Evolutionary conservation across 2,113 vertebrate genomes (phyloP).

Genomic region (Zapus hudsonius): DNA sequence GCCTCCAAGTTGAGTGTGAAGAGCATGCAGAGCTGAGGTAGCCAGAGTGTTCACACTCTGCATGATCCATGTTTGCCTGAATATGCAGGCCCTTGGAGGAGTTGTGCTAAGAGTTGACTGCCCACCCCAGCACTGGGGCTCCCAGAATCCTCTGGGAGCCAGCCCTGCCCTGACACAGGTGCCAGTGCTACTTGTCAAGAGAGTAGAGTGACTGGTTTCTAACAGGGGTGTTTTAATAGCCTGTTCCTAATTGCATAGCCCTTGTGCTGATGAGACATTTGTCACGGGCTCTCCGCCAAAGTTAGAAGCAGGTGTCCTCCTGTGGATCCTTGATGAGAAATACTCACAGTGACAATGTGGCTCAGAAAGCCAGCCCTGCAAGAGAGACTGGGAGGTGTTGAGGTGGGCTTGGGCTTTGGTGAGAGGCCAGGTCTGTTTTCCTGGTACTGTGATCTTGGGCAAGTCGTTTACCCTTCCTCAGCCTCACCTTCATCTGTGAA

Average conservation of each 20-base stretch:
- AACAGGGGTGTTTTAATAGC: not conserved
- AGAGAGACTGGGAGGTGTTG: not conserved
- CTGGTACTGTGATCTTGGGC: not conserved
- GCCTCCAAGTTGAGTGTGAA: not conserved
- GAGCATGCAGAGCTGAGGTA: not conserved
- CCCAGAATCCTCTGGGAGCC: not conserved
- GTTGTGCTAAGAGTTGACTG: not conserved
- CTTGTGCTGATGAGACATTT: conserved; percentile 52
- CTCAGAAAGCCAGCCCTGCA: not conserved
- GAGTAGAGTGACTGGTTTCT: not conserved
- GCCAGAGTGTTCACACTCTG: not conserved
- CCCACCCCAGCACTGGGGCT: not conserved
- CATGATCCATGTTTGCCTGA: not conserved
- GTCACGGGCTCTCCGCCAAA: conserved; percentile 38
- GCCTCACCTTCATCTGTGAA: not conserved
- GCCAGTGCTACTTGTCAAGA: conserved; percentile 29
- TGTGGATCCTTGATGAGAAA: not conserved
- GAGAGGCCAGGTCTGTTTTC: not conserved
- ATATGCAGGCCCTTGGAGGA: not conserved
- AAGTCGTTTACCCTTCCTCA: not conserved
- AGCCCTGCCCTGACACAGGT: conserved; percentile 34
- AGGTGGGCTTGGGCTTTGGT: not conserved
- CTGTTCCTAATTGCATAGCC: conserved; percentile 1
- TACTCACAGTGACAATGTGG: not conserved
- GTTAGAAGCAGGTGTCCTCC: conserved; percentile 31